Base-by-base conservation (phyloP, 2,797 vertebrate species). In the Characodon lateralis region DNA sequence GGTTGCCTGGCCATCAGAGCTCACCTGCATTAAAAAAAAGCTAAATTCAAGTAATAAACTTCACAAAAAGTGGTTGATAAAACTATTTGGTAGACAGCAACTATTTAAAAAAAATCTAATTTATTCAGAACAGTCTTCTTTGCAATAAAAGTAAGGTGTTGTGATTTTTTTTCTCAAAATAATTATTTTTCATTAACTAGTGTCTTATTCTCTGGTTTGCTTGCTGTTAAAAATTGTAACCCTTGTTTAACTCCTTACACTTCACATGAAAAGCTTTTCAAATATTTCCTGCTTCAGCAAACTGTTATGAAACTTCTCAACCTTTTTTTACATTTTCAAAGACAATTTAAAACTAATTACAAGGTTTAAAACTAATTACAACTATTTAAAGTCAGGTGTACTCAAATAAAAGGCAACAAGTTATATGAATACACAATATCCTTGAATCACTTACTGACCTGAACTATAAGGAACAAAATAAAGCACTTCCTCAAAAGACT, bases 221-320 rank as follows among this genome's bases (percentile, higher is more conserved):
- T 76, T 10, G n/a, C 41, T 71, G 16, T 18, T 28, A 51, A 35
- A 71, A 31, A 22, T 18, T 31, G 50, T 61, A 14, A 58, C 71
- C 78, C 76, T 9, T 63, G 35, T 68, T 22, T 50, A 43, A n/a
- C 51, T 65, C 35, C 7, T 71, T 6, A 70, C 50, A 10, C 53
- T 59, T 65, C 14, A 55, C n/a, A 63, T 77, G 16, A 75, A 78
- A 78, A 55, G 51, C 55, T 85, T 85, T 79, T n/a, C 50, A 53
- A 51, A 35, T 7, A 53, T 78, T 6, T 76, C 53, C 22, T 6
- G 31, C 24, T 56, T 9, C 1, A 79, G 63, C 8, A 24, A 8
- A 39, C 59, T 51, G 53, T 78, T 63, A n/a, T 65, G 48, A 71
- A 66, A 28, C 61, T 66, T 24, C 24, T 65, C 2, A 22, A 14